Percentiles rank a stretch among this genome's conserved stretches.
Conservation (phyloP, 1,140 invertebrate genomes). For the Aphis gossypii region DNA sequence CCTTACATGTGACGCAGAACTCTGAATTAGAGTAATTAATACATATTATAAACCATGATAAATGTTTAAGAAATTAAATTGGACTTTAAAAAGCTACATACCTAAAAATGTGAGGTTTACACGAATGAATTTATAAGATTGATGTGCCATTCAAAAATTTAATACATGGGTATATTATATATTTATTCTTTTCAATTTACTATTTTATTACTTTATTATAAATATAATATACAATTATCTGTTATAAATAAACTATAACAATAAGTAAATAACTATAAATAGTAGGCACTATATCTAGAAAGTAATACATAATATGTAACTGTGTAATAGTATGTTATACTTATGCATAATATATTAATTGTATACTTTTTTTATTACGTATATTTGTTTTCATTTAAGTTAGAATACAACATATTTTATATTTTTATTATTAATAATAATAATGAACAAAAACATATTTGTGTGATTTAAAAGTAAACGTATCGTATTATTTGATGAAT, state of each 20-base stretch:
- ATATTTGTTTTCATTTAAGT: background rate
- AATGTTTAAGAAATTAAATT: background rate
- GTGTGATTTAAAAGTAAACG: background rate
- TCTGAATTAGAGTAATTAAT: conserved; percentile 53
- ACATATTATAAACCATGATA: background rate
- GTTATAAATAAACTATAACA: background rate
- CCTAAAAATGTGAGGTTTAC: background rate
- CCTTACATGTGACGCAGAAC: conserved; percentile 47
- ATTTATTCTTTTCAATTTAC: background rate
- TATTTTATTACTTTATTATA: background rate
- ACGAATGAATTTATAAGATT: background rate
- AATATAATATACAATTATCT: background rate
- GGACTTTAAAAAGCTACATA: background rate
- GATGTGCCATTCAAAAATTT: background rate
- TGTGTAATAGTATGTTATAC: background rate
- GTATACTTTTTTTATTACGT: background rate
- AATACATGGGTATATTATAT: background rate
- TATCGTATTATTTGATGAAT: background rate
- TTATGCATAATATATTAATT: background rate
- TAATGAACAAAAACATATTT: background rate
- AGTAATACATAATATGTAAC: background rate
- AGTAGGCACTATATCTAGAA: background rate
- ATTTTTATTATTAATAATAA: background rate
- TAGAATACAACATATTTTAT: background rate
- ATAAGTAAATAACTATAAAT: no score